These are phyloP conservation scores for Leptopterna dolabrata DNA, from an alignment of 2,888 invertebrate genomes.

Conservation along the genomic window DNA sequence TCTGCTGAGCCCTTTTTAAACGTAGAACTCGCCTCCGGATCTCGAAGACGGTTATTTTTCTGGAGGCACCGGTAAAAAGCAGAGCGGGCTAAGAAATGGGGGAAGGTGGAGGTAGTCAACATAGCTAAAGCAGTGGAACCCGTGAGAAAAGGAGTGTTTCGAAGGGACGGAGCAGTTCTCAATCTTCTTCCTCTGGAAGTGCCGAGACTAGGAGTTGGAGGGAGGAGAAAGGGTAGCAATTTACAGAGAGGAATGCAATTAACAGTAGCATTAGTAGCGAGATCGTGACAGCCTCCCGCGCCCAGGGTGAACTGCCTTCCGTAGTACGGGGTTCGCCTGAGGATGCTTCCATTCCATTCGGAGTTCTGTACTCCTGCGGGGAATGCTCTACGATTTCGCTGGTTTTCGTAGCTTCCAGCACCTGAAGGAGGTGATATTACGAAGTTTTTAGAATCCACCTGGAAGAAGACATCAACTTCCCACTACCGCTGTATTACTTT, in stretches of 20 bases:
- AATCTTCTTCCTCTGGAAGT: slow-evolving; percentile 37
- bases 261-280: slow-evolving; percentile 47
- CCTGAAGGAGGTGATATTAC: no score
- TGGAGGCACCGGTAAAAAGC: slow-evolving; percentile 9
- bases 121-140: slow-evolving; percentile 7
- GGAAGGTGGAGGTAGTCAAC: not conserved
- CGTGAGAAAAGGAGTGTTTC: not conserved
- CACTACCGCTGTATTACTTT: no score
- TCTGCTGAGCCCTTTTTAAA: not conserved
- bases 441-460: not conserved
- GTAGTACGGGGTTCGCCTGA: not conserved
- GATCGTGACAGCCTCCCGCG: slow-evolving; percentile 41
- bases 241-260: slow-evolving; percentile 52
- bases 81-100: not conserved
- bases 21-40: not conserved
- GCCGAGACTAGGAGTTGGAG: not conserved
- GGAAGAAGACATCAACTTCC: no score
- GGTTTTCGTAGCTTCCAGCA: not conserved
- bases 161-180: not conserved
- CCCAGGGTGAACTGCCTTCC: not conserved
- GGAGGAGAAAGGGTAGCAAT: slow-evolving; percentile 24
- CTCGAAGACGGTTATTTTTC: slow-evolving; percentile 2
- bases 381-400: not conserved
- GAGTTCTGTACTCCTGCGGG: no score
- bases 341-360: not conserved